Evolutionary conservation across 2,888 invertebrate genomes (phyloP).

Genomic region (Cheilosia grossa): DNA sequence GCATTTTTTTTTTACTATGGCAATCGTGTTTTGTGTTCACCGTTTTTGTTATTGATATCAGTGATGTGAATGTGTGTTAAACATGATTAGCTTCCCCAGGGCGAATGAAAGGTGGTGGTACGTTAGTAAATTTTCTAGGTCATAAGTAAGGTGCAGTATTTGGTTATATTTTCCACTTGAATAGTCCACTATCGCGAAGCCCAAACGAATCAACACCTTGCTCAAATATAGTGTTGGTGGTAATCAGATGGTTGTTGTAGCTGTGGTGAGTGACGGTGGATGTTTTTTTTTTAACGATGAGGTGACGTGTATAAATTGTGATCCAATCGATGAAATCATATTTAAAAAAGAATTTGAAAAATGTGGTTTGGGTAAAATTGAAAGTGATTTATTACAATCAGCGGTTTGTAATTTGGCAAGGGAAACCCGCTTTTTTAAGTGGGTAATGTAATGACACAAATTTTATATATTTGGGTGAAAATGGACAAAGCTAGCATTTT

Average conservation of each 20-base stretch:
- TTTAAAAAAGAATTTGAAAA: slow-evolving; percentile 33
- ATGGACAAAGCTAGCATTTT: no score
- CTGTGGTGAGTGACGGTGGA: slow-evolving; percentile 45
- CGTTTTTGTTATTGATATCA: slow-evolving; percentile 2
- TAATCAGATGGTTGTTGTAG: slow-evolving; percentile 55
- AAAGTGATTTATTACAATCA: slow-evolving; percentile 25
- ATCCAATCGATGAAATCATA: slow-evolving; percentile 31
- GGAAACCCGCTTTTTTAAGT: no score
- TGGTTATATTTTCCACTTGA: slow-evolving; percentile 29
- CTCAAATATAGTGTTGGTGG: slow-evolving; percentile 34
- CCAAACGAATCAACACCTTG: slow-evolving; percentile 21
- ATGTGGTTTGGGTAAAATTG: slow-evolving; percentile 28
- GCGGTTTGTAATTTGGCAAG: neutral
- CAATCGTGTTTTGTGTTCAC: slow-evolving; percentile 1
- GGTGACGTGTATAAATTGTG: slow-evolving; percentile 27
- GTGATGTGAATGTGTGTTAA: slow-evolving; percentile 31
- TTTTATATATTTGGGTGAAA: no score
- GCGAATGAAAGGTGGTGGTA: slow-evolving; percentile 10
- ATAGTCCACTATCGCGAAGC: neutral
- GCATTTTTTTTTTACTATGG: slow-evolving; percentile 3
- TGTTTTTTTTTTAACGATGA: slow-evolving; percentile 3
- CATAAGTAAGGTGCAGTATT: slow-evolving; percentile 50
- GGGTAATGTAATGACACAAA: no score
- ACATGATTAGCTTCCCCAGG: slow-evolving; percentile 52
- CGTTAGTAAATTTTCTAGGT: slow-evolving; percentile 51